Percentiles rank a stretch among this genome's conserved stretches.
Conservation (phyloP, 2,888 invertebrate genomes). For the Coronaproctus castanopsis region DNA sequence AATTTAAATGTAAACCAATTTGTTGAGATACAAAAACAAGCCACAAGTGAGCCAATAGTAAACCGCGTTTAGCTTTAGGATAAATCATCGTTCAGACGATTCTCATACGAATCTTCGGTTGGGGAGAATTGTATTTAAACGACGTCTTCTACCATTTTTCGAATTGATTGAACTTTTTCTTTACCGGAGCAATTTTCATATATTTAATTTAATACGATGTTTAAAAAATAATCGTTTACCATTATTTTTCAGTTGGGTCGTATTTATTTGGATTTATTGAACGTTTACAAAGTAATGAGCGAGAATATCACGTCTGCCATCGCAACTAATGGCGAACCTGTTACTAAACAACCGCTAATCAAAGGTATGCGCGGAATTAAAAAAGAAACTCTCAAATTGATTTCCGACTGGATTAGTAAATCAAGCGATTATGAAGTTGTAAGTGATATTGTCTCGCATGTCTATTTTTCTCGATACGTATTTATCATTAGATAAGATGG, state of each 20-base stretch:
- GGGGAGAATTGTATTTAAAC: too few species aligned
- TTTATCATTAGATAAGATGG: neutral
- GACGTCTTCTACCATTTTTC: too few species aligned
- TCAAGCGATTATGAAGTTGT: conserved; percentile 76
- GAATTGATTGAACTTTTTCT: too few species aligned
- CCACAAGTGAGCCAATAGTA: too few species aligned
- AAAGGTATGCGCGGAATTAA: conserved; percentile 97
- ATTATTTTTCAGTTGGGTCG: conserved; percentile 55
- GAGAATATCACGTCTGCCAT: conserved; percentile 89
- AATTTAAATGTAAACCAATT: too few species aligned
- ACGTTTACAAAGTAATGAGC: conserved; percentile 90
- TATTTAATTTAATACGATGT: too few species aligned
- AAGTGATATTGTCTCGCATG: conserved; percentile 16
- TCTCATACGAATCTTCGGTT: too few species aligned
- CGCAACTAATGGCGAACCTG: conserved; percentile 77
- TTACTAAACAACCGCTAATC: conserved; percentile 94
- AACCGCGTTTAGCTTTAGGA: too few species aligned
- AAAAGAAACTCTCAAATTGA: conserved; percentile 90
- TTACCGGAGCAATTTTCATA: too few species aligned
- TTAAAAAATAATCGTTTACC: too few species aligned
- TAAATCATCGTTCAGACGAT: too few species aligned
- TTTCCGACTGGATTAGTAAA: conserved; percentile 87
- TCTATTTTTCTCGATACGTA: neutral
- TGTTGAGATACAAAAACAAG: too few species aligned
- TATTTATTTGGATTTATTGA: conserved; percentile 96